Evolutionary conservation across 2,113 vertebrate genomes (phyloP).

Genomic region (Oryzias curvinotus): DNA sequence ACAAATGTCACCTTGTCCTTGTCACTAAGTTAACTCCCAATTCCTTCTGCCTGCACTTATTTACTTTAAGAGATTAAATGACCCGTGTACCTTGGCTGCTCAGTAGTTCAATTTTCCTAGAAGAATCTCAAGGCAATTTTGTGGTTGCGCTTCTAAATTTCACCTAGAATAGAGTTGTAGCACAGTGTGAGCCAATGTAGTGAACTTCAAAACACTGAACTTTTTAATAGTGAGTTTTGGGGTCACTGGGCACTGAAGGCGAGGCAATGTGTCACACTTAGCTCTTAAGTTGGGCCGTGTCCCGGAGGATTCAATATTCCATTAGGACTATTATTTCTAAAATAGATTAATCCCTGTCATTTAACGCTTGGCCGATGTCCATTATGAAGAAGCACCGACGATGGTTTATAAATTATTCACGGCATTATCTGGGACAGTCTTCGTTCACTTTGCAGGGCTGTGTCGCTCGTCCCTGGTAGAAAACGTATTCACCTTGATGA

Average conservation of each 20-base stretch:
- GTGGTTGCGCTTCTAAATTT: slow-evolving; percentile 10
- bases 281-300: slow-evolving; percentile 43
- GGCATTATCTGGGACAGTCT: slow-evolving; percentile 56
- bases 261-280: slow-evolving; percentile 44
- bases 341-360: slow-evolving; percentile 76
- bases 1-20: not conserved
- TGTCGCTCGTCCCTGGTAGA: slow-evolving; percentile 40
- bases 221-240: slow-evolving; percentile 62
- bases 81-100: slow-evolving; percentile 16
- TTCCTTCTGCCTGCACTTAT: not conserved
- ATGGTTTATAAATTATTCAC: slow-evolving; percentile 73
- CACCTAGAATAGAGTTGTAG: slow-evolving; percentile 13
- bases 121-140: slow-evolving; percentile 11
- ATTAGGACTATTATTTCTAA: slow-evolving; percentile 75
- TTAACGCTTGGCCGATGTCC: slow-evolving; percentile 76
- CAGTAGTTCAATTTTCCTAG: slow-evolving; percentile 10
- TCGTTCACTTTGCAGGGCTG: slow-evolving; percentile 34
- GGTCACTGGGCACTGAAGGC: slow-evolving; percentile 53
- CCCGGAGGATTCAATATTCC: slow-evolving; percentile 66
- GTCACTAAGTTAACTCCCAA: not conserved
- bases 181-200: slow-evolving; percentile 24
- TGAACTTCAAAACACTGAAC: slow-evolving; percentile 55
- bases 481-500: slow-evolving; percentile 43
- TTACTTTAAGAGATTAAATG: slow-evolving; percentile 8
- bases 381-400: slow-evolving; percentile 70